These are phyloP conservation scores for Delphinapterus leucas DNA, from an alignment of 2,113 vertebrate species.

Conservation along the genomic window DNA sequence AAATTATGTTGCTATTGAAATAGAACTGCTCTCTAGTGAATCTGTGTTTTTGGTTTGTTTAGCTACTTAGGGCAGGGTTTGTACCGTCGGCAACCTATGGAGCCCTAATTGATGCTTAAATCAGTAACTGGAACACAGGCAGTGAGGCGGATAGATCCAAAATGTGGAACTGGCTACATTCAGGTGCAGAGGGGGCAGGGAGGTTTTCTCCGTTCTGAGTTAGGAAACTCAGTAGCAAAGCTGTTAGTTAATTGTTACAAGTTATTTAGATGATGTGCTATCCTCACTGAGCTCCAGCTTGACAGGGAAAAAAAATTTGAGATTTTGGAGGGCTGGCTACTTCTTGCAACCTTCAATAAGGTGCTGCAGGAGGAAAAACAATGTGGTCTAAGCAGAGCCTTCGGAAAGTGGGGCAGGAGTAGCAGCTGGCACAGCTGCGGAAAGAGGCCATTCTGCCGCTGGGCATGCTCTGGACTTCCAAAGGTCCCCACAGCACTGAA, in stretches of 20 bases:
- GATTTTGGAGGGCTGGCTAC: not conserved
- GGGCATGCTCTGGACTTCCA: not conserved
- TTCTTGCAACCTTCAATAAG: not conserved
- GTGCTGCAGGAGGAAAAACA: not conserved
- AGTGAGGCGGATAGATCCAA: not conserved
- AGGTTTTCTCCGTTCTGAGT: not conserved
- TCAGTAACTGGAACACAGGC: not conserved
- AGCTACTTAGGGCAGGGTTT: not conserved
- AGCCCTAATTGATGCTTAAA: not conserved
- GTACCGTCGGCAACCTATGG: not conserved
- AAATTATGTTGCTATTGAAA: not conserved
- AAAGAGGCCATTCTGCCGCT: not conserved
- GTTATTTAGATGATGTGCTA: not conserved
- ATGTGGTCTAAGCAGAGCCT: not conserved
- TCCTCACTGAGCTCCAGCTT: not conserved
- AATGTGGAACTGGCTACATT: not conserved
- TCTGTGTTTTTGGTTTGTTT: not conserved
- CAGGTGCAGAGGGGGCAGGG: not conserved
- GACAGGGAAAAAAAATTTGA: not conserved
- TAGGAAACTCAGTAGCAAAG: not conserved
- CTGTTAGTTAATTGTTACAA: not conserved
- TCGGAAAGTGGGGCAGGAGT: not conserved
- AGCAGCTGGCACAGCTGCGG: rapidly evolving
- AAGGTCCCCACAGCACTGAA: not conserved
- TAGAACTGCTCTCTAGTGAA: not conserved